These are phyloP conservation scores for Ametastegia equiseti DNA, from an alignment of 2,888 invertebrate species.

Conservation along the genomic window DNA sequence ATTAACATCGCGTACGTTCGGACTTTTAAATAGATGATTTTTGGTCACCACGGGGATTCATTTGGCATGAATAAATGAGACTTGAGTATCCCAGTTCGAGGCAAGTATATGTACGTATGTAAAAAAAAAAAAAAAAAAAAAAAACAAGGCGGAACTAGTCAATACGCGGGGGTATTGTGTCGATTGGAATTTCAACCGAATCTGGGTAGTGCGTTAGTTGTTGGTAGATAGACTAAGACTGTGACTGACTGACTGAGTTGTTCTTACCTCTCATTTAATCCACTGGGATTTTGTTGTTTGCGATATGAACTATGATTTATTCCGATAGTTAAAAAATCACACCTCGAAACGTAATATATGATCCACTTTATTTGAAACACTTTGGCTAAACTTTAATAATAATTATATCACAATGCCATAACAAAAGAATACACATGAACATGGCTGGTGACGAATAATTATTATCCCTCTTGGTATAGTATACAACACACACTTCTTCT, in stretches of 20 bases:
- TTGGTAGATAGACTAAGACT: too few species aligned
- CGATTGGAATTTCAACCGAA: neutral
- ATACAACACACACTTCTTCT: too few species aligned
- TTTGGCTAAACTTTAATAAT: neutral
- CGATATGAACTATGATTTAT: neutral
- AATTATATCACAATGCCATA: slow-evolving; percentile 67
- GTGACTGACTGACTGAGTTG: neutral
- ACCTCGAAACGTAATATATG: neutral
- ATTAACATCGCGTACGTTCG: slow-evolving; percentile 56
- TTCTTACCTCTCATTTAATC: slow-evolving; percentile 47
- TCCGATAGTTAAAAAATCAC: neutral
- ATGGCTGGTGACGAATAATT: slow-evolving; percentile 57
- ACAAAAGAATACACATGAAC: slow-evolving; percentile 64
- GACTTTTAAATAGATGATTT: too few species aligned
- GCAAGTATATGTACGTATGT: neutral
- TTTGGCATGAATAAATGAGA: too few species aligned
- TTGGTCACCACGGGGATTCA: too few species aligned
- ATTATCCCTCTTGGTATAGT: slow-evolving; percentile 15
- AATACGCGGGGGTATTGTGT: too few species aligned
- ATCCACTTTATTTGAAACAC: neutral
- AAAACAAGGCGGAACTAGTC: too few species aligned
- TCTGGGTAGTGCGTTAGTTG: neutral
- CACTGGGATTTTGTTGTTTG: neutral
- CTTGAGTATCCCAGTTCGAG: too few species aligned
- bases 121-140: neutral